These are phyloP conservation scores for Eonycteris spelaea DNA, from an alignment of 2,113 vertebrate genomes.

Conservation along the genomic window DNA sequence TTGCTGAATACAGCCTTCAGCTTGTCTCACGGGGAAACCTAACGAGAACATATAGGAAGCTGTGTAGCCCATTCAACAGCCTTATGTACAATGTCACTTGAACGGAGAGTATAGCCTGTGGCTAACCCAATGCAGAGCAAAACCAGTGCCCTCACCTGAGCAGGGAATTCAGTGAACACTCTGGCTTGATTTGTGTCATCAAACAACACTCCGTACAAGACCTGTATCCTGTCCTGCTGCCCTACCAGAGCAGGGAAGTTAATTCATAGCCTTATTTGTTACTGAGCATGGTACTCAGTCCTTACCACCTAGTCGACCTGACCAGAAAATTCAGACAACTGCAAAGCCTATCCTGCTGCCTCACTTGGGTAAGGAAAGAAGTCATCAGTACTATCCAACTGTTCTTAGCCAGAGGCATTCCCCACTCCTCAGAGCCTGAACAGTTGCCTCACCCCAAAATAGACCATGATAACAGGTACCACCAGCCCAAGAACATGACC, in stretches of 20 bases:
- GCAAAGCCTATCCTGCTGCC: not conserved
- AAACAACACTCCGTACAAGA: not conserved
- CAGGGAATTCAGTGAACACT: not conserved
- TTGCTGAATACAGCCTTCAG: not conserved
- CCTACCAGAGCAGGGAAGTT: not conserved
- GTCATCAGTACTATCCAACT: not conserved
- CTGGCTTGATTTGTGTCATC: not conserved
- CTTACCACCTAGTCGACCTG: not conserved
- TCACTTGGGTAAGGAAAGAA: not conserved
- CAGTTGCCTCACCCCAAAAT: not conserved
- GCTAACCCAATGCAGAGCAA: not conserved
- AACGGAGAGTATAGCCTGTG: not conserved
- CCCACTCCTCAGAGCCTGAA: not conserved
- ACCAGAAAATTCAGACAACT: not conserved
- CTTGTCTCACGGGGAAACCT: not conserved
- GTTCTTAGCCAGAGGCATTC: not conserved
- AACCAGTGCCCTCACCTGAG: not conserved
- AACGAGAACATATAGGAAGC: not conserved
- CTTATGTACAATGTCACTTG: not conserved
- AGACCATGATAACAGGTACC: not conserved
- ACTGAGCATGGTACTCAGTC: not conserved
- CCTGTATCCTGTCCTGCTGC: not conserved
- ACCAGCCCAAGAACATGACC: not conserved
- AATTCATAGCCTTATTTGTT: not conserved
- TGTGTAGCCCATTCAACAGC: not conserved